Percentiles rank a stretch among this genome's conserved stretches.
Conservation (phyloP, 2,888 invertebrate genomes). For the Hipparchia sbordonii region DNA sequence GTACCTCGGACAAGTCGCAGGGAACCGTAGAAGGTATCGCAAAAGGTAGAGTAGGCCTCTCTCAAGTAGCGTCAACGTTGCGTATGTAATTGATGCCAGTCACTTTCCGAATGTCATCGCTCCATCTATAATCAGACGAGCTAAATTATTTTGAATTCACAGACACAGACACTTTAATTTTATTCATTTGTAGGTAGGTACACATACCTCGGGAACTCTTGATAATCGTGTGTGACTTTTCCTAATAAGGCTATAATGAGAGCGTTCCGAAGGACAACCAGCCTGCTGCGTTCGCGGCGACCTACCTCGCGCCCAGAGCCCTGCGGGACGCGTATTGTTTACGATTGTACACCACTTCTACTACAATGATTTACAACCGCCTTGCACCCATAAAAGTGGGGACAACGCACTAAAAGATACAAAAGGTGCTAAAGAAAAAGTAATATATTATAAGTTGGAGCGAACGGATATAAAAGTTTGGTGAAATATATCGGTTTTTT, state of each 20-base stretch:
- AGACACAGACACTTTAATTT: too few species aligned
- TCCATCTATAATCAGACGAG: too few species aligned
- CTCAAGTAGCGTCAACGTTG: too few species aligned
- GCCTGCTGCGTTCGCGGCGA: conserved; percentile 30
- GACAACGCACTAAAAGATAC: conserved; percentile 81
- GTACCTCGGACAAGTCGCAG: too few species aligned
- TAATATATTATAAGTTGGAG: conserved; percentile 80
- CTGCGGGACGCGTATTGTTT: conserved; percentile 73
- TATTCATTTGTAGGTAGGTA: too few species aligned
- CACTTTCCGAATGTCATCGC: too few species aligned
- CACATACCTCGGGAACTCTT: too few species aligned
- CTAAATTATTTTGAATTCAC: too few species aligned
- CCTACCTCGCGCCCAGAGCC: conserved; percentile 42
- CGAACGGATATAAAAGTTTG: conserved; percentile 79
- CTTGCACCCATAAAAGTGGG: conserved; percentile 78
- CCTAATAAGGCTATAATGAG: conserved; percentile 34
- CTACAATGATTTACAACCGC: conserved; percentile 82
- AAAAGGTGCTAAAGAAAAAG: conserved; percentile 82
- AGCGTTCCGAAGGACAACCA: conserved; percentile 26
- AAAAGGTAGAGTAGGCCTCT: too few species aligned
- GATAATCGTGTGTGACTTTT: too few species aligned
- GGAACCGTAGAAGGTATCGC: too few species aligned
- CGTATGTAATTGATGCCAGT: too few species aligned
- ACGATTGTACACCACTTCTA: conserved; percentile 76
- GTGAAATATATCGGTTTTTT: conserved; percentile 82